Base-by-base conservation (phyloP, 2,888 invertebrate species). In the Lochmaea crataegi region DNA sequence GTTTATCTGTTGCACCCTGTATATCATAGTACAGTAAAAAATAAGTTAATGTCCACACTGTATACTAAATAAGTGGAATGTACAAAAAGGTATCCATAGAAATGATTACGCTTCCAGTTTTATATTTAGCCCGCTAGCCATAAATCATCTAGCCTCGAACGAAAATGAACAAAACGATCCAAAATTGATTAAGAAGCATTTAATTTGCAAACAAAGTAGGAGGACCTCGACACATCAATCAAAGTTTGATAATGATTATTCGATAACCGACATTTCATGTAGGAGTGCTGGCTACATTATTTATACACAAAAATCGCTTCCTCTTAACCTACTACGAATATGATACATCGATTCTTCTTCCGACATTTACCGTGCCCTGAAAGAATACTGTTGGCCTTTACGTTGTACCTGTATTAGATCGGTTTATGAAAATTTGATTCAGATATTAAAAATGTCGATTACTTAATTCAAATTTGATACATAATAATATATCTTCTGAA, bases 341-440 rank as follows among this genome's bases (percentile, higher is more conserved):
- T 74, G 74, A 74, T 74, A 67, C 66, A 74, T 74, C 74, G 74
- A 74, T 74, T 74, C 66, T 58, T 41, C 71, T 58, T 74, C 74
- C 74, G 74, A 67, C 74, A 63, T 74, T 74, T 64, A 74, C 41
- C 67, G 41, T 65, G 68, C 72, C 72, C 68, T 51, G 22, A 72
- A 72, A 65, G 68, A 72, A 42, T 51, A 32, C 41, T 68, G 42
- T 32, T 72, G 58, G 58, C 72, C 72, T 72, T 72, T 72, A 22
- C 41, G 7, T 41, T 42, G 11, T 42, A 38, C 16, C n/a, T 41
- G 11, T 16, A 18, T 42, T 63, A 63, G 61, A 42, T 16, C 61
- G 42, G 42, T 63, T 16, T 9, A 41, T 42, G 42, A 9, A 38
- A 60, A 6, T 22, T 7, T 3, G 11, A 12, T 4, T 0, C 2